Evolutionary conservation across 2,888 invertebrate species (phyloP), one percentile per base, ranked within the genome.

Genomic region (Pyrrhosoma nymphula): DNA sequence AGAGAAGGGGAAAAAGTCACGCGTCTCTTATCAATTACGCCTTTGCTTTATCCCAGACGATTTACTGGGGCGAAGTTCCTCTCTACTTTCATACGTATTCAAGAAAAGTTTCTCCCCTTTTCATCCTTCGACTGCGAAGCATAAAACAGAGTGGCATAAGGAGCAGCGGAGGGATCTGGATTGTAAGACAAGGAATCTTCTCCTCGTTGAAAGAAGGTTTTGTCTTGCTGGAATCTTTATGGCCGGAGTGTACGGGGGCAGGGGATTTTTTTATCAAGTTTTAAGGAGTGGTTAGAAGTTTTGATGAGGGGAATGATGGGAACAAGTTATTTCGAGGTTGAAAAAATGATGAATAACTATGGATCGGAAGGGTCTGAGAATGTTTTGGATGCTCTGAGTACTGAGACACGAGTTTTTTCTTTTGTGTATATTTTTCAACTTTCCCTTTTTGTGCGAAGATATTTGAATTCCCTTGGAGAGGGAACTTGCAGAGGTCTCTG

Each of bases 61-160:
- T 89, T 89, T 89, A 89, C 89, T 89, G 89, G 56, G 47, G 89
- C 89, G 56, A 89, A 89, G 55, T 56, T 89, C 47, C 55, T 89
- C 26, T 26, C n/a, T 10, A 10, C 35, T 89, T 89, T 89, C 60
- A 14, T 89, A 18, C 14, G 18, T 82, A 82, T 82, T 82, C 82
- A 82, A 10, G 82, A 82, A 82, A 82, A 89, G 89, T 47, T 47
- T 47, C 55, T n/a, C 39, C 47, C 56, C 55, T n/a, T 26, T 89
- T 89, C 47, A 56, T 56, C n/a, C 56, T 89, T 89, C 89, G 55
- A 56, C 47, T 47, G 89, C 26, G 89, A 26, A 89, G n/a, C 55
- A 56, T 47, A 56, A 47, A 89, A 60, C 6, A 12, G 55, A n/a
- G n/a, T 23, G 89, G 56, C 47, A 26, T n/a, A 16, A 23, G 89